phyloP scores from a whole-genome alignment of 2,113 vertebrate genomes.

The Takifugu bimaculatus region DNA sequence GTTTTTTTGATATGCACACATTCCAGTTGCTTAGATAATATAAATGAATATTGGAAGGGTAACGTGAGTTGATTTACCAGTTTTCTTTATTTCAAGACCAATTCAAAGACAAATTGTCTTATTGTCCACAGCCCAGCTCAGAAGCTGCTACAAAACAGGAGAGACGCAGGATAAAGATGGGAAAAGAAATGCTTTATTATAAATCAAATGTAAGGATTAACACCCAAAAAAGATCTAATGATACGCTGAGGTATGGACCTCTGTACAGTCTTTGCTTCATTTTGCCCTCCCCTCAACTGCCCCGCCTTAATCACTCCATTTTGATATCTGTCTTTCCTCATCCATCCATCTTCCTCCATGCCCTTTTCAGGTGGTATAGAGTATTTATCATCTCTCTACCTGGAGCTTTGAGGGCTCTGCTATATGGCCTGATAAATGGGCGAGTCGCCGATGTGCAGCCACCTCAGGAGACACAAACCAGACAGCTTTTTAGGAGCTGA shows the following conservation, averaged over 20 bases:
- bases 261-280: not conserved
- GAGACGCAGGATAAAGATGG: too few species aligned
- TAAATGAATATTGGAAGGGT: too few species aligned
- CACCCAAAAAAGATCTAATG: too few species aligned
- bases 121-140: too few species aligned
- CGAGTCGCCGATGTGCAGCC: constrained; percentile 71
- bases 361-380: constrained; percentile 46
- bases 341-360: constrained; percentile 41
- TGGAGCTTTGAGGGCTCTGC: constrained; percentile 64
- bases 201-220: too few species aligned
- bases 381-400: constrained; percentile 76
- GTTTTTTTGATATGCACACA: not conserved
- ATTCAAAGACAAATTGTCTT: too few species aligned
- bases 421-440: constrained; percentile 73
- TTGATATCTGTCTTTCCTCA: constrained; percentile 43
- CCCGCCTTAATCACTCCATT: constrained; percentile 38
- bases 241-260: too few species aligned
- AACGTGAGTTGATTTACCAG: too few species aligned
- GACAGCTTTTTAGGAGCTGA: constrained; percentile 79
- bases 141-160: too few species aligned
- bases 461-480: constrained; percentile 73
- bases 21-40: not conserved
- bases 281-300: constrained; percentile 1
- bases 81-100: too few species aligned
- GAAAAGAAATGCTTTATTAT: too few species aligned